Conservation (phyloP, 2,113 vertebrate species). For the Pontoporia blainvillei region DNA sequence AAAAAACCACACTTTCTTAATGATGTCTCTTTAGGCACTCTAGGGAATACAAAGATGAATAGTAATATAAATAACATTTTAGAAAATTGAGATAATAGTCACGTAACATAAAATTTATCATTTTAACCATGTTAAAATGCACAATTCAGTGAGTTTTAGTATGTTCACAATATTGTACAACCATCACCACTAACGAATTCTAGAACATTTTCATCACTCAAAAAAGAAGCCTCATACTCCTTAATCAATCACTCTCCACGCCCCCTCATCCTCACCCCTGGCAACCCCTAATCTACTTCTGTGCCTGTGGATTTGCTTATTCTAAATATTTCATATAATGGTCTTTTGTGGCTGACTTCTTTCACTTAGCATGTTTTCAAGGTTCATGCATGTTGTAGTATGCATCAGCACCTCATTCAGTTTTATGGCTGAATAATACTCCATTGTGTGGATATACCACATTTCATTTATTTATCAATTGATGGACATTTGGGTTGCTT, state of each 20-base stretch:
- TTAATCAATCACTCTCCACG: not conserved
- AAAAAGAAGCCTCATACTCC: not conserved
- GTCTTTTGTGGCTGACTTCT: not conserved
- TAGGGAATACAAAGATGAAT: not conserved
- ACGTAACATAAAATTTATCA: not conserved
- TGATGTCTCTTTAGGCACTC: not conserved
- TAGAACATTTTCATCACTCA: not conserved
- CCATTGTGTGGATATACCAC: not conserved
- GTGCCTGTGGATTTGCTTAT: not conserved
- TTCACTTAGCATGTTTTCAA: not conserved
- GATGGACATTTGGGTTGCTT: not conserved
- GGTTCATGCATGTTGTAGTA: not conserved
- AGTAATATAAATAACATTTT: not conserved
- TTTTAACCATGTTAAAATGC: not conserved
- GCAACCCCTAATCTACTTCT: not conserved
- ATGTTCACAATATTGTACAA: not conserved
- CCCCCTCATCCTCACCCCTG: not conserved
- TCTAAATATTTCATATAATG: not conserved
- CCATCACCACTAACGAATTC: not conserved
- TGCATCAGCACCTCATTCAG: too few species aligned
- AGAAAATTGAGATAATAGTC: not conserved
- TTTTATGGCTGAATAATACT: not conserved
- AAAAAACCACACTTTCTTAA: not conserved
- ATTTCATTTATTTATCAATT: not conserved
- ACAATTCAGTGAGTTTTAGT: not conserved